Base-by-base conservation (phyloP, 2,113 vertebrate species). In the Larimichthys polyactis region DNA sequence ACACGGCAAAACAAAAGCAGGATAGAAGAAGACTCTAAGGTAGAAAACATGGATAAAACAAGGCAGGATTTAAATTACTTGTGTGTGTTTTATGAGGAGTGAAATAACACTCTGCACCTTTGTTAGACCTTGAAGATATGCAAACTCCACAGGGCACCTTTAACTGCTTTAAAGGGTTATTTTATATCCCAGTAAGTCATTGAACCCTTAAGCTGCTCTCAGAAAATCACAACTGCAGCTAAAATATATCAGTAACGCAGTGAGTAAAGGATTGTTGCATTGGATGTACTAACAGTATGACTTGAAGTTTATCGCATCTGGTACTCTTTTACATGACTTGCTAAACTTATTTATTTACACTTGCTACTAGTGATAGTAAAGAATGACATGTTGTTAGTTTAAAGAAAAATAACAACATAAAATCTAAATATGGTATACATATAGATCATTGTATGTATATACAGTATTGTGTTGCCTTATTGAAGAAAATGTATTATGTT, bases 381-480 rank as follows among this genome's bases (percentile, higher is more conserved):
- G 87, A 92, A 88, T 88, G 90, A 86, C 66, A 84, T 90, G 90
- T 91, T 92, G 88, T 93, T 91, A 72, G 75, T 69, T 57, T 27
- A 27, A 27, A 24, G 78, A 27, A 86, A 40, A 91, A 82, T 92
- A 80, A 91, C 84, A 85, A 82, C 87, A 83, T 72, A 22, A 82
- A 88, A 59, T 84, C 77, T 82, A 84, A 91, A 73, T 86, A 91
- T 89, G 84, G 76, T 89, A 90, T 91, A 90, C 87, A 90, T 91
- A 90, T 87, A 89, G 78, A 90, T 84, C 70, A 83, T 87, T 91
- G 88, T 94, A 89, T 95, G 93, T 95, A 94, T 95, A 94, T 94
- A 85, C 82, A 74, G 89, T 90, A 91, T 92, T 94, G 92, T 94
- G 92, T 87, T 94, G 93, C 93, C 87, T 95, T 94, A 94, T 87